A percentile compares a stretch with the other conserved stretches of the same genome.
phyloP scores from a whole-genome alignment of 2,113 vertebrate species.

The Chamaea fasciata region DNA sequence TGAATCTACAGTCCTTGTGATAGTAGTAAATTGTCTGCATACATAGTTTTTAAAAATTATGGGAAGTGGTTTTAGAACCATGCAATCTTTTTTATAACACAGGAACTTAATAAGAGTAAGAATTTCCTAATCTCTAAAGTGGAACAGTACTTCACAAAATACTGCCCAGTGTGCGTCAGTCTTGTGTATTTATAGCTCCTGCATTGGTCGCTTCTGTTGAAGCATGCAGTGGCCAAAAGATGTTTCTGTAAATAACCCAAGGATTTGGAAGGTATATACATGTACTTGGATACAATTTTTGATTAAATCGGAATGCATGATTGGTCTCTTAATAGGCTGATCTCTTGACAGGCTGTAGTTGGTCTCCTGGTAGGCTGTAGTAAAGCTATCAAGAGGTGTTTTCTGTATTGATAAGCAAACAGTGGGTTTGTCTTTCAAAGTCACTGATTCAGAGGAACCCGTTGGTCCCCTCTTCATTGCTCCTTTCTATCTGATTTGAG shows the following conservation, averaged over 20 bases:
- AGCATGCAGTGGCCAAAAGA: neutral
- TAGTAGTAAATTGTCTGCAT: neutral
- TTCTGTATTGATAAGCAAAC: neutral
- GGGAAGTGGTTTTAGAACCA: neutral
- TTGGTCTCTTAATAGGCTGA: neutral
- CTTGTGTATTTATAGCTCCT: neutral
- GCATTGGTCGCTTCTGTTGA: neutral
- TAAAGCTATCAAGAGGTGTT: neutral
- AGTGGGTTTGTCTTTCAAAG: neutral
- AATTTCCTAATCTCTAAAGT: neutral
- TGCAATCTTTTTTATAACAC: neutral
- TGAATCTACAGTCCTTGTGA: neutral
- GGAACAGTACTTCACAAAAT: neutral
- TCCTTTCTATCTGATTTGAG: neutral
- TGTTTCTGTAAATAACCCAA: neutral
- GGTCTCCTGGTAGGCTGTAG: neutral
- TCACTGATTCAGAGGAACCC: neutral
- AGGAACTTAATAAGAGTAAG: neutral
- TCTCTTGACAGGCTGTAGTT: neutral
- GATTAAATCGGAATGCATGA: neutral
- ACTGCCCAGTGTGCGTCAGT: neutral
- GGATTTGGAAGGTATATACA: neutral
- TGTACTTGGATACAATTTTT: neutral
- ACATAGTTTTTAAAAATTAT: neutral
- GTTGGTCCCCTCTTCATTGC: neutral